Conservation (phyloP, 2,888 invertebrate genomes). For the Exephanes ischioxanthus region DNA sequence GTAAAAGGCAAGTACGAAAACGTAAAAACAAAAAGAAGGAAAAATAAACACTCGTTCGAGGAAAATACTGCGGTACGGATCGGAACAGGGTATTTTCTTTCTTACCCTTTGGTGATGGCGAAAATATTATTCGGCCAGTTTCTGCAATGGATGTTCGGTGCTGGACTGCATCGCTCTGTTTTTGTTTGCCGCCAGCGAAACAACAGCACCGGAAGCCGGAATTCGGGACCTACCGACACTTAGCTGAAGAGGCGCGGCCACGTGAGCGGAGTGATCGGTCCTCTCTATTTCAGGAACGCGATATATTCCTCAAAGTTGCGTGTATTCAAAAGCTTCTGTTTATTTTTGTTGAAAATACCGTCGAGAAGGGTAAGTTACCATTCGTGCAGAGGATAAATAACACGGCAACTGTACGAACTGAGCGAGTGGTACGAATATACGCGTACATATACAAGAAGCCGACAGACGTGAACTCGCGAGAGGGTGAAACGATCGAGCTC, state of each 20-base stretch:
- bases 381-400: slow-evolving; percentile 1
- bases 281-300: neutral
- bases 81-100: slow-evolving; percentile 13
- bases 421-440: slow-evolving; percentile 6
- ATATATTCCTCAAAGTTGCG: neutral
- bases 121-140: neutral
- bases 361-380: neutral
- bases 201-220: no score
- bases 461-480: slow-evolving; percentile 8
- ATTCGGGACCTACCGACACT: no score
- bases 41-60: slow-evolving; percentile 37
- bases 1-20: neutral
- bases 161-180: no score
- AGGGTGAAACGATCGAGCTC: slow-evolving; percentile 44
- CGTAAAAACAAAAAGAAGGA: neutral
- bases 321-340: neutral
- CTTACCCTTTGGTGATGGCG: slow-evolving; percentile 1
- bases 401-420: neutral
- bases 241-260: no score
- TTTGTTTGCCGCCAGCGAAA: no score
- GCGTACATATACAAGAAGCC: neutral
- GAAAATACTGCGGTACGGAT: slow-evolving; percentile 33
- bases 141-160: no score
- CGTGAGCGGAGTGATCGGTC: neutral
- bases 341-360: neutral